These are phyloP conservation scores for Cephalopterus ornatus DNA, from an alignment of 2,113 vertebrate genomes.

Conservation along the genomic window DNA sequence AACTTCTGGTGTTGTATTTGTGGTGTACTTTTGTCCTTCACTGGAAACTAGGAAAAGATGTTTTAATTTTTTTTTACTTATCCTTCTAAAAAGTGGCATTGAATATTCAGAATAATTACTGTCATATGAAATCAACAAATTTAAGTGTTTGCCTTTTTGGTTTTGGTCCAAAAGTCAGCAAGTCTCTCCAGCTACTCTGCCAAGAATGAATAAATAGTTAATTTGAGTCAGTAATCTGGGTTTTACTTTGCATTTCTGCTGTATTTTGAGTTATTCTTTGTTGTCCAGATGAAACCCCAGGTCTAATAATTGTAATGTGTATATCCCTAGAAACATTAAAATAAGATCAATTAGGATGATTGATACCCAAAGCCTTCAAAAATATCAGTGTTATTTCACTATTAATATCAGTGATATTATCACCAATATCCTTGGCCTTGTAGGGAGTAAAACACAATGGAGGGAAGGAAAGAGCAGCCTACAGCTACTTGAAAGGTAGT, in stretches of 20 bases:
- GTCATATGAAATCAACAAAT: not conserved
- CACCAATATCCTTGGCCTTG: not conserved
- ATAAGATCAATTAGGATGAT: not conserved
- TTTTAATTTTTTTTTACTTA: not conserved
- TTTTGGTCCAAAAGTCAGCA: not conserved
- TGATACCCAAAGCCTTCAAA: not conserved
- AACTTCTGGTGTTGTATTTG: not conserved
- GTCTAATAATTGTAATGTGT: not conserved
- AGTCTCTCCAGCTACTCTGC: not conserved
- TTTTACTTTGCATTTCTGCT: not conserved
- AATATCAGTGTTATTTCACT: too few species aligned
- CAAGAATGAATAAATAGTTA: not conserved
- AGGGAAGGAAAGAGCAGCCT: not conserved
- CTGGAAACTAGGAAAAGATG: not conserved
- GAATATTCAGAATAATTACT: not conserved
- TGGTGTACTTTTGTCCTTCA: not conserved
- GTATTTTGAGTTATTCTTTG: not conserved
- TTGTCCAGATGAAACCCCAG: not conserved
- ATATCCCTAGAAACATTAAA: not conserved
- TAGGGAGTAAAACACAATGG: not conserved
- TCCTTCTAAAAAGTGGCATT: not conserved
- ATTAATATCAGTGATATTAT: too few species aligned
- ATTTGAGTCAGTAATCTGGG: not conserved
- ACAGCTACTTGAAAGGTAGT: not conserved
- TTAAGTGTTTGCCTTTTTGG: not conserved